phyloP scores from a whole-genome alignment of 2,797 vertebrate species.

The Microctenopoma lineatum region DNA sequence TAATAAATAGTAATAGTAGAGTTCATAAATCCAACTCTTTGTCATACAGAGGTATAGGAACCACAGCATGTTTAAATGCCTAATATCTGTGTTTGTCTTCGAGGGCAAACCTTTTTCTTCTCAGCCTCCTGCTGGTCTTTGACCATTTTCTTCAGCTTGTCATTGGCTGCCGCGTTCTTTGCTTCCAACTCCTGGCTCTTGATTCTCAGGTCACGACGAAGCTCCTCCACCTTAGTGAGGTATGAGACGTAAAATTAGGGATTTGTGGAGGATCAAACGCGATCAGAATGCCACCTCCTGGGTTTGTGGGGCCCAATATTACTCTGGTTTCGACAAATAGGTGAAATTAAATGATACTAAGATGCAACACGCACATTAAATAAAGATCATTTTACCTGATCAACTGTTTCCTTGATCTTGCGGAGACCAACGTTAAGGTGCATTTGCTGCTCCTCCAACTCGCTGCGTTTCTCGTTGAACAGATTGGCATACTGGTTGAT shows the following conservation, averaged over 20 bases:
- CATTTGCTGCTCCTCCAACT: constrained; percentile 99
- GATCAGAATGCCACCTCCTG: not conserved
- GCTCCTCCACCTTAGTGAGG: constrained; percentile 92
- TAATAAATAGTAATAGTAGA: not conserved
- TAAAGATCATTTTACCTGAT: constrained; percentile 85
- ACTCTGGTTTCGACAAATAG: not conserved
- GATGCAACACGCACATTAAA: not conserved
- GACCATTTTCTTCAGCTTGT: constrained; percentile 99
- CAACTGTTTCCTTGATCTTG: constrained; percentile 99
- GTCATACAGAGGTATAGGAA: not conserved
- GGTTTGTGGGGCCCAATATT: not conserved
- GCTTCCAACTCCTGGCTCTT: constrained; percentile 98
- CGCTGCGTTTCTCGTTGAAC: constrained; percentile 98
- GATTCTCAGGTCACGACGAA: constrained; percentile 95
- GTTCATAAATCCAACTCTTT: not conserved
- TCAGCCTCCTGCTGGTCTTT: constrained; percentile 99
- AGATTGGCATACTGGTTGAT: constrained; percentile 99
- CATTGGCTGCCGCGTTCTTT: constrained; percentile 98
- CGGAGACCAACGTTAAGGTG: constrained; percentile 97
- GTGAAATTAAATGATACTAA: not conserved
- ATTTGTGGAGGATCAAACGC: not conserved
- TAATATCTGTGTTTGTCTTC: not conserved
- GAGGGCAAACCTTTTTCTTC: constrained; percentile 92
- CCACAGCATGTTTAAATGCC: not conserved
- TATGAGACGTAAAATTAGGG: not conserved